phyloP scores from a whole-genome alignment of 2,113 vertebrate genomes.

The Scophthalmus maximus region DNA sequence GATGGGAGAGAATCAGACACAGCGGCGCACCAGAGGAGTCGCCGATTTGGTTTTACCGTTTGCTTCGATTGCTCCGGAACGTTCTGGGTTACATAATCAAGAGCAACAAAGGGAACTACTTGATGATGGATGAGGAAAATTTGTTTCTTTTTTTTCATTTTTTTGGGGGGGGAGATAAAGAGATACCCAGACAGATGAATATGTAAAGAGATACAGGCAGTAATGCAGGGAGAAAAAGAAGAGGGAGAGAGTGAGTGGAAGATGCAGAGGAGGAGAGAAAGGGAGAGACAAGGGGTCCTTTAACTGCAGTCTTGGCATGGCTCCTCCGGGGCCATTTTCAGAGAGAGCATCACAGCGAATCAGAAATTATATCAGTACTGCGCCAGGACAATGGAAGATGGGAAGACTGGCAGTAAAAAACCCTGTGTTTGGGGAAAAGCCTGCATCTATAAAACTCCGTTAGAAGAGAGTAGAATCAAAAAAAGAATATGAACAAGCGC shows the following conservation, averaged over 20 bases:
- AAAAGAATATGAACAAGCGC: not conserved
- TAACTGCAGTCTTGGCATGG: constrained; percentile 71
- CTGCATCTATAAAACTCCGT: constrained; percentile 1
- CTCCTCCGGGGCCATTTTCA: constrained; percentile 67
- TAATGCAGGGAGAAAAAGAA: constrained; percentile 5
- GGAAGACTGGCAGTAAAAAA: constrained; percentile 12
- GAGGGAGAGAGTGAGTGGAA: constrained; percentile 1
- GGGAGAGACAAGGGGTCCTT: constrained; percentile 13
- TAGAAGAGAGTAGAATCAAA: not conserved
- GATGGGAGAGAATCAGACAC: not conserved
- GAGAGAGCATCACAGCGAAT: constrained; percentile 56
- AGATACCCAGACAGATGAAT: constrained; percentile 23
- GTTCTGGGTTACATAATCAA: not conserved
- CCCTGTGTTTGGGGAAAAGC: not conserved
- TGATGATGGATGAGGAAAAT: constrained; percentile 14
- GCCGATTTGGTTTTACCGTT: not conserved
- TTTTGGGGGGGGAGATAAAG: constrained; percentile 4
- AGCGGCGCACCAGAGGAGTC: not conserved
- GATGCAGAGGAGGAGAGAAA: not conserved
- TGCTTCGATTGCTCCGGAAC: constrained; percentile 7
- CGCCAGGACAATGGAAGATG: constrained; percentile 42
- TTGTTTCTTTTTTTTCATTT: not conserved
- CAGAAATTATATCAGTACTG: constrained; percentile 44
- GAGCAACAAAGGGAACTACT: constrained; percentile 17
- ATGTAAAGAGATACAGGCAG: not conserved